These are phyloP conservation scores for Ophthalmolycus amberensis DNA, from an alignment of 2,113 vertebrate species.

Conservation along the genomic window DNA sequence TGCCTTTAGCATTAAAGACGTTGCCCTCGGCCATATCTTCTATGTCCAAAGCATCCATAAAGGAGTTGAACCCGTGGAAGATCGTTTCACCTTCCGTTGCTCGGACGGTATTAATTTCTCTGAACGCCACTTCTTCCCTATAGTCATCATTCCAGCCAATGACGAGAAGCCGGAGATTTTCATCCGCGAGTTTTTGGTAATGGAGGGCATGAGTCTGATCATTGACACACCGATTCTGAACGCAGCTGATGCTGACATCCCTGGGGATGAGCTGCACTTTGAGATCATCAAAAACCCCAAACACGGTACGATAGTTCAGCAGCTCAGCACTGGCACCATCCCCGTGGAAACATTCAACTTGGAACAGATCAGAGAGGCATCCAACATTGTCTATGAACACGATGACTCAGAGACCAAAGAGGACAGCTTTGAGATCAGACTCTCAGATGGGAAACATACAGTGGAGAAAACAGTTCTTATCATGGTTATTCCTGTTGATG, in stretches of 20 bases:
- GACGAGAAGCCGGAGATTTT: constrained; percentile 95
- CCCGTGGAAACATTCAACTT: constrained; percentile 87
- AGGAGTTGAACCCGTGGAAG: constrained; percentile 93
- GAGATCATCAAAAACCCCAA: constrained; percentile 87
- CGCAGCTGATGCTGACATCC: constrained; percentile 90
- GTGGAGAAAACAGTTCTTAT: constrained; percentile 86
- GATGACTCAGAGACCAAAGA: constrained; percentile 94
- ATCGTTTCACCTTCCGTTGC: constrained; percentile 92
- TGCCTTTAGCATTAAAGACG: constrained; percentile 92
- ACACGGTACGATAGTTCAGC: constrained; percentile 90
- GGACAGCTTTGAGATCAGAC: constrained; percentile 89
- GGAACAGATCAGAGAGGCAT: constrained; percentile 91
- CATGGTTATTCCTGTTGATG: constrained; percentile 92
- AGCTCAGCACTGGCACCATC: constrained; percentile 88
- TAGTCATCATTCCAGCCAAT: constrained; percentile 89
- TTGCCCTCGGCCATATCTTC: constrained; percentile 88
- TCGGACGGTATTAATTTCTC: constrained; percentile 97
- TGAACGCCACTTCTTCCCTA: constrained; percentile 89
- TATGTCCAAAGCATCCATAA: constrained; percentile 96
- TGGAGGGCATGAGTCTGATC: constrained; percentile 96
- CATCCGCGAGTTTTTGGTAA: constrained; percentile 91
- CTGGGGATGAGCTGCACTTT: constrained; percentile 87
- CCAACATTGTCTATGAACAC: constrained; percentile 94
- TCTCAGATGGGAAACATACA: constrained; percentile 90
- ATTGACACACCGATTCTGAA: constrained; percentile 92